These are phyloP conservation scores for Lindbergichthys nudifrons DNA, from an alignment of 2,797 vertebrate species.

Conservation along the genomic window DNA sequence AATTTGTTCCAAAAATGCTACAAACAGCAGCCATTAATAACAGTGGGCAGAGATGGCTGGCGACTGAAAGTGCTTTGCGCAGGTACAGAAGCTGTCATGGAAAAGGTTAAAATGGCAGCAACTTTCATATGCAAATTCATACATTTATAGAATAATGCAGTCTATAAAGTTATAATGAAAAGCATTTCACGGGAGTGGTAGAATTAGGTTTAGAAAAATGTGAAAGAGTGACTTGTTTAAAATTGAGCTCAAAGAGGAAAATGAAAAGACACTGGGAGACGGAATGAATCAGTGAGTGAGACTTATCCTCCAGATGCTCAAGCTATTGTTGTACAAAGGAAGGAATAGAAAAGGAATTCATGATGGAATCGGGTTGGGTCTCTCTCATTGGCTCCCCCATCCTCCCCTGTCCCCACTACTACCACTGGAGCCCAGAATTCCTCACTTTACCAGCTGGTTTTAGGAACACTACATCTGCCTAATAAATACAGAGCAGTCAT, in stretches of 20 bases:
- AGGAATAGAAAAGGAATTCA: conserved; percentile 51
- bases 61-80: background rate
- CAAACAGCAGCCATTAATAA: background rate
- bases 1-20: background rate
- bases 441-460: conserved; percentile 65
- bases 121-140: background rate
- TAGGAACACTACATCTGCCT: conserved; percentile 42
- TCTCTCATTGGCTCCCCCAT: background rate
- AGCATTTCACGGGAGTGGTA: background rate
- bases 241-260: background rate
- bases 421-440: conserved; percentile 66
- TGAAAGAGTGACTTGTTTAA: conserved; percentile 13
- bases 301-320: conserved; percentile 53
- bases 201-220: background rate
- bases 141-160: conserved; percentile 8
- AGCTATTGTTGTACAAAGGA: conserved; percentile 50
- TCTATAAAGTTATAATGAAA: background rate
- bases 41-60: background rate
- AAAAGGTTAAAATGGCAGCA: background rate
- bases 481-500: conserved; percentile 28
- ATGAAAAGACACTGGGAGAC: conserved; percentile 21
- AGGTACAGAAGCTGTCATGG: background rate
- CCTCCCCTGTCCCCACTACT: conserved; percentile 29
- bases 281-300: conserved; percentile 4
- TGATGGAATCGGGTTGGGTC: conserved; percentile 38